Conservation (phyloP, 2,888 invertebrate genomes). For the Chesias legatella region DNA sequence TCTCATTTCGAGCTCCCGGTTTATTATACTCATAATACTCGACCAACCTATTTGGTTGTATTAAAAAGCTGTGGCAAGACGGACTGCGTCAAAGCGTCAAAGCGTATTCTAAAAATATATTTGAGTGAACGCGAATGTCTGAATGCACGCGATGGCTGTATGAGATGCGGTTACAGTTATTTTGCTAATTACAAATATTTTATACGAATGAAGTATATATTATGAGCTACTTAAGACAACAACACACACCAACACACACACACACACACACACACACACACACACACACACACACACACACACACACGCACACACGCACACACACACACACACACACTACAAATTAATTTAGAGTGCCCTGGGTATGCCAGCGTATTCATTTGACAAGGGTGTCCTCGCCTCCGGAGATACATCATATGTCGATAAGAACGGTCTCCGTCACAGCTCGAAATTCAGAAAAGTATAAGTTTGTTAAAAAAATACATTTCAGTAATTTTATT, state of each 20-base stretch:
- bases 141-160: slow-evolving; percentile 46
- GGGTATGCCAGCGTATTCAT: background rate
- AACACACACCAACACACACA: too few species aligned
- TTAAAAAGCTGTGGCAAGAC: slow-evolving; percentile 78
- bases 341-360: too few species aligned
- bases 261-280: too few species aligned
- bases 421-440: slow-evolving; percentile 65
- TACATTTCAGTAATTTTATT: too few species aligned
- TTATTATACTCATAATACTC: slow-evolving; percentile 39
- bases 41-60: slow-evolving; percentile 69
- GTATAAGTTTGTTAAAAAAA: too few species aligned
- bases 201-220: too few species aligned
- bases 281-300: too few species aligned
- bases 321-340: too few species aligned
- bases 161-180: slow-evolving; percentile 17
- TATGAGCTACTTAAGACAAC: too few species aligned
- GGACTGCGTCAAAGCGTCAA: slow-evolving; percentile 50
- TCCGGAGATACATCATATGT: slow-evolving; percentile 65
- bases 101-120: slow-evolving; percentile 71
- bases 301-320: too few species aligned
- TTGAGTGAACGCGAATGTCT: slow-evolving; percentile 51
- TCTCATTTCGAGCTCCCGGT: slow-evolving; percentile 17
- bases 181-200: slow-evolving; percentile 30
- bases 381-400: slow-evolving; percentile 39
- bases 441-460: too few species aligned